Evolutionary conservation across 2,797 vertebrate genomes (phyloP).

Genomic region (Sebastes melanostomus): DNA sequence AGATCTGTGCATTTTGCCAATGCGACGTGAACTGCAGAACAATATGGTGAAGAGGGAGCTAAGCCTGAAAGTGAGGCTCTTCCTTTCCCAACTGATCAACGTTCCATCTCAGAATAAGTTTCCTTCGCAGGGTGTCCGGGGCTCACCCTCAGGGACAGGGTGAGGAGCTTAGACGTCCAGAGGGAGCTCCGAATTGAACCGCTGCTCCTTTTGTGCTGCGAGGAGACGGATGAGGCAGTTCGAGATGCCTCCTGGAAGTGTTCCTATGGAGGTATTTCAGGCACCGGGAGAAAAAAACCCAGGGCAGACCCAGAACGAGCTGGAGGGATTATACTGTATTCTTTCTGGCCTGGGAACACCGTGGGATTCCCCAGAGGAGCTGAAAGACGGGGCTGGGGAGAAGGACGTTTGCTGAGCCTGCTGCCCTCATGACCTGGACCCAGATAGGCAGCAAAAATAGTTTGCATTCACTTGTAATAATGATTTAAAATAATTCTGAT

Average conservation of each 20-base stretch:
- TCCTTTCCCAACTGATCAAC: neutral
- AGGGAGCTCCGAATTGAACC: slow-evolving; percentile 15
- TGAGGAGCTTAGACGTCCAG: slow-evolving; percentile 3
- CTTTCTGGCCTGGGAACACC: slow-evolving; percentile 10
- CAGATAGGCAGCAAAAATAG: neutral
- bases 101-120: neutral
- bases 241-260: slow-evolving; percentile 18
- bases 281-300: slow-evolving; percentile 29
- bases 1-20: neutral
- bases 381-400: neutral
- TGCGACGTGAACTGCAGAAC: neutral
- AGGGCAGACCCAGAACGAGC: slow-evolving; percentile 31
- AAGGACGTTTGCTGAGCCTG: neutral
- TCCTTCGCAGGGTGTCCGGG: neutral
- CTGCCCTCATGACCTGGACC: neutral
- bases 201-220: slow-evolving; percentile 16
- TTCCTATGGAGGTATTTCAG: slow-evolving; percentile 43
- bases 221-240: slow-evolving; percentile 41
- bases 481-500: neutral
- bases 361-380: slow-evolving; percentile 17
- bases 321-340: slow-evolving; percentile 25
- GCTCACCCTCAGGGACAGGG: slow-evolving; percentile 10
- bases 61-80: neutral
- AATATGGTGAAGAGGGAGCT: neutral
- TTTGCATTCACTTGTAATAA: neutral